A percentile compares a stretch with the other conserved stretches of the same genome.
Conservation (phyloP, 2,888 invertebrate genomes). For the Trachelus iudaicus region DNA sequence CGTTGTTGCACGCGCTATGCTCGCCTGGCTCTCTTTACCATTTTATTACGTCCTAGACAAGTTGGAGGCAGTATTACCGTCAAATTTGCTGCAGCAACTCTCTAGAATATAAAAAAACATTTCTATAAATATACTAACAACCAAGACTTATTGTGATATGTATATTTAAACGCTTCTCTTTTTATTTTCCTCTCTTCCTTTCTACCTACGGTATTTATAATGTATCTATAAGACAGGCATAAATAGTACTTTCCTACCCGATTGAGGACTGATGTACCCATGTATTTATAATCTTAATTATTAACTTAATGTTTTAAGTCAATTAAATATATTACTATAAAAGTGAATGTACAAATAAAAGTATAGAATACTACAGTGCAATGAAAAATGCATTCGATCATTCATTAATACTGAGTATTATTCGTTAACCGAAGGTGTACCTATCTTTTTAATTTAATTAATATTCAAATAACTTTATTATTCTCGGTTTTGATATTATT, state of each 20-base stretch:
- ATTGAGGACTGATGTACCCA: constrained; percentile 42
- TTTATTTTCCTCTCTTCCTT: not conserved
- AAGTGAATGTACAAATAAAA: constrained; percentile 36
- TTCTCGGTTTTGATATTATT: not conserved
- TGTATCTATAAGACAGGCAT: constrained; percentile 7
- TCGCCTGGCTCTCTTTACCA: constrained; percentile 84
- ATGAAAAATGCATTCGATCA: not conserved
- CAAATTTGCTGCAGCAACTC: constrained; percentile 81
- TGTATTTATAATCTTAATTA: constrained; percentile 39
- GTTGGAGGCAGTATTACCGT: constrained; percentile 82
- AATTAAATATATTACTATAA: constrained; percentile 30
- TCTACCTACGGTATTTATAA: constrained; percentile 20
- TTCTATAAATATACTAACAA: constrained; percentile 16
- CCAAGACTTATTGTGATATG: constrained; percentile 43
- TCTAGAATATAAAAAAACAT: constrained; percentile 72
- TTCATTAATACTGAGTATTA: not conserved
- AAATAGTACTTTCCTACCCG: constrained; percentile 24
- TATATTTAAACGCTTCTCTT: not conserved
- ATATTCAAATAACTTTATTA: not conserved
- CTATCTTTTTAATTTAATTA: not conserved
- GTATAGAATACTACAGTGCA: not conserved
- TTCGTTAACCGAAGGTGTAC: not conserved
- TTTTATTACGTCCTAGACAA: constrained; percentile 84
- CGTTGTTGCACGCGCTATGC: constrained; percentile 80
- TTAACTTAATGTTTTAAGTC: constrained; percentile 43